Base-by-base conservation (phyloP, 2,797 vertebrate genomes). In the Ctenopoma kingsleyae region DNA sequence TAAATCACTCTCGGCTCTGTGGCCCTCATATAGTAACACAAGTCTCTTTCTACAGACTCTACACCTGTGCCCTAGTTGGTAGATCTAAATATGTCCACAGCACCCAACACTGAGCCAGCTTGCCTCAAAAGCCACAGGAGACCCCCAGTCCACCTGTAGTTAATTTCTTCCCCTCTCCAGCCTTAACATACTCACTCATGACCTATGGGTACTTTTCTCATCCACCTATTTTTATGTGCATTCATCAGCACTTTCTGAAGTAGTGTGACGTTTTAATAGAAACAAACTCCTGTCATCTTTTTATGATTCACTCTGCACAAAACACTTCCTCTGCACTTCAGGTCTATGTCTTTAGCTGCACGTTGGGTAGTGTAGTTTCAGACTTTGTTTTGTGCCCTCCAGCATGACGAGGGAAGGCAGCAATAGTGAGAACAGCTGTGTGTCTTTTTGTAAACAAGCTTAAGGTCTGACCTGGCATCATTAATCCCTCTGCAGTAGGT, bases 41-140 rank as follows among this genome's bases (percentile, higher is more conserved):
- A 17, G 30, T 68, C 67, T 72, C 25, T 63, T 74, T 72, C 48
- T 68, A 64, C 35, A 47, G 22, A 6, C 6, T 1, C 35, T 54
- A 64, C 74, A 80, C 74, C 67, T 77, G 83, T 85, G 85, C 78
- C 75, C 86, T 86, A 72, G 67, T 81, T 85, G 74, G 67, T 79
- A 79, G 73, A 46, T 61, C 81, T 72, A 83, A 88, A 82, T 80
- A 57, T 67, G 70, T 82, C 69, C 16, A 43, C 23, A 16, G 32
- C 47, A 22, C 50, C 56, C 23, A 67, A 82, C 27, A 9, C 56
- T 65, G 49, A 74, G 66, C n/a, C 44, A 51, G 60, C 40, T 41
- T 30, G 36, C 51, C 43, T 70, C 55, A 48, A 59, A 38, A 67
- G 51, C 60, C 73, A 61, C 47, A 47, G 55, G 67, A 75, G 59